Evolutionary conservation across 2,888 invertebrate genomes (phyloP).

Genomic region (Xestia c-nigrum): DNA sequence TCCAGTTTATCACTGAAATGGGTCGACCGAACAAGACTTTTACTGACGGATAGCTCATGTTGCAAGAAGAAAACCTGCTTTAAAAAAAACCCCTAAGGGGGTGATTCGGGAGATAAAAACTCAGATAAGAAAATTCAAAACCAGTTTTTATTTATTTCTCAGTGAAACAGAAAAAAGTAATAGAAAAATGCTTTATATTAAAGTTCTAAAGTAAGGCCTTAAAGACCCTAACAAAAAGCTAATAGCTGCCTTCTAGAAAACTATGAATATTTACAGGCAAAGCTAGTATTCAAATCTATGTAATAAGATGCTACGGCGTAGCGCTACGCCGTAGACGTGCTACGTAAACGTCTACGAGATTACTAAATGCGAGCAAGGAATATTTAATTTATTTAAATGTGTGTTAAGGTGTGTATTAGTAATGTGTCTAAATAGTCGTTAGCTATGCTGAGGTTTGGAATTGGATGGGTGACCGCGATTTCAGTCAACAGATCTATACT

Average conservation of each 20-base stretch:
- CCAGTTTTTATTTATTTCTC: neutral
- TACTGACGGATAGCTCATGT: too few relatives aligned
- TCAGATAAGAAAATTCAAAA: neutral
- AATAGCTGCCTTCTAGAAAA: neutral
- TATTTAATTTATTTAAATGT: conserved; percentile 11
- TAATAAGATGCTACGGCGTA: conserved; percentile 50
- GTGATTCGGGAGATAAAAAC: neutral
- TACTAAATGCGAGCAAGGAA: neutral
- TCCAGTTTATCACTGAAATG: too few relatives aligned
- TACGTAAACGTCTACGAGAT: conserved; percentile 42
- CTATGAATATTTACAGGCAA: conserved; percentile 30
- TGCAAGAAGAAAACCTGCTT: too few relatives aligned
- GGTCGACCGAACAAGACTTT: too few relatives aligned
- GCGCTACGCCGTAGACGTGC: conserved; percentile 55
- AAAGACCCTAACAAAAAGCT: neutral
- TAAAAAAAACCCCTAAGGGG: too few relatives aligned
- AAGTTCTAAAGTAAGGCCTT: neutral
- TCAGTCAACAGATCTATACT: too few relatives aligned
- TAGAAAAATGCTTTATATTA: neutral
- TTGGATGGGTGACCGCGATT: neutral
- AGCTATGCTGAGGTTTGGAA: neutral
- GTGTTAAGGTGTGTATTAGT: neutral
- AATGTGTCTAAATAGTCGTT: neutral
- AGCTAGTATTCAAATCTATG: conserved; percentile 15
- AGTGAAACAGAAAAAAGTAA: neutral